Evolutionary conservation across 2,888 invertebrate genomes (phyloP).

Genomic region (Plebejus anna): DNA sequence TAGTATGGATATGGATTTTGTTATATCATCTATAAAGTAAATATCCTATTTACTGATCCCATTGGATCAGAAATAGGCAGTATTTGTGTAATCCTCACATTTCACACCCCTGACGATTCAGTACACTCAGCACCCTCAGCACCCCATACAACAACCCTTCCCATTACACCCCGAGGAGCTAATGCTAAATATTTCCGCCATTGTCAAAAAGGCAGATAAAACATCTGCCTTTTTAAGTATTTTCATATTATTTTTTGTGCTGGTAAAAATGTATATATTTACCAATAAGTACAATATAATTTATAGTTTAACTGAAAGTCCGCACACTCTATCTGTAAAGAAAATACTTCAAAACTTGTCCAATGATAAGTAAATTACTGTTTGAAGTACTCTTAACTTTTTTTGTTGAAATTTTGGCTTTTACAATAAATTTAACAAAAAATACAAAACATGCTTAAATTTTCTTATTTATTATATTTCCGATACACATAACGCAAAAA

Average conservation of each 20-base stretch:
- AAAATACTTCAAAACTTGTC: too few relatives aligned
- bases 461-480: not conserved
- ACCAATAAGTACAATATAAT: too few relatives aligned
- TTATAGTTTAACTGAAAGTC: too few relatives aligned
- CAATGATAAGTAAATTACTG: too few relatives aligned
- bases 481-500: not conserved
- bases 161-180: constrained; percentile 11
- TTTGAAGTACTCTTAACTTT: too few relatives aligned
- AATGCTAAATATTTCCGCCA: not conserved
- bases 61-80: not conserved
- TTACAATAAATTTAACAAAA: too few relatives aligned
- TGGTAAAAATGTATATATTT: not conserved
- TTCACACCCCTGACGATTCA: constrained; percentile 15
- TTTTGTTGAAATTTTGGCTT: too few relatives aligned
- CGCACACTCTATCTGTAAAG: too few relatives aligned
- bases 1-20: not conserved
- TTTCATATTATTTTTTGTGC: not conserved
- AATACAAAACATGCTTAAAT: too few relatives aligned
- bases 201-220: too few relatives aligned
- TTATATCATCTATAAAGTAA: not conserved
- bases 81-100: not conserved
- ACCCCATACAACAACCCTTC: not conserved
- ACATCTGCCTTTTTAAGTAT: not conserved
- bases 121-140: not conserved
- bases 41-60: not conserved